phyloP scores from a whole-genome alignment of 1,140 invertebrate species.

The Cotesia chilonis region DNA sequence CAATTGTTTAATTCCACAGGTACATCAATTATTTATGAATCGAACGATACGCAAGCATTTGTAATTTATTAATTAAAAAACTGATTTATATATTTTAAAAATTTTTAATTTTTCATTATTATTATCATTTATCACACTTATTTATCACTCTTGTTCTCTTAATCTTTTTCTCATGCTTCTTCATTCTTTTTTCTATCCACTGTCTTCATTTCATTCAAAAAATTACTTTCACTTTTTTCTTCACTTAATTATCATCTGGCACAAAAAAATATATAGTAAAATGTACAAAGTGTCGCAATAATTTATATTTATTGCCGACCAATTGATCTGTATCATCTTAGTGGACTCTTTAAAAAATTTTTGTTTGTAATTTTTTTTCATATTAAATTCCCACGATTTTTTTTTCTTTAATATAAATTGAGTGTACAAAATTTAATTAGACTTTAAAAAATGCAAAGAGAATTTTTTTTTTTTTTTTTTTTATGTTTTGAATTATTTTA shows the following conservation, averaged over 20 bases:
- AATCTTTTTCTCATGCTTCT: conserved; percentile 7
- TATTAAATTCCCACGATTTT: conserved; percentile 7
- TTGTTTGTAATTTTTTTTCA: background rate
- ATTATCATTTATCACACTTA: conserved; percentile 26
- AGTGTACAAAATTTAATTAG: conserved; percentile 30
- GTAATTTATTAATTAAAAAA: conserved; percentile 32
- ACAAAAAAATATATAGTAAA: conserved; percentile 39
- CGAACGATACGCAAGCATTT: conserved; percentile 37
- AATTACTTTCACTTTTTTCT: conserved; percentile 4
- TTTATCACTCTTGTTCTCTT: conserved; percentile 1
- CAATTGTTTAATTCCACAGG: conserved; percentile 37
- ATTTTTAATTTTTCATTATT: background rate
- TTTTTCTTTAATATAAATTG: conserved; percentile 27
- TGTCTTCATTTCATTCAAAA: conserved; percentile 15
- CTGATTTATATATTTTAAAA: conserved; percentile 13
- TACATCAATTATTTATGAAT: conserved; percentile 35
- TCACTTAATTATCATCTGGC: conserved; percentile 30
- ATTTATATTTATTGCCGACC: conserved; percentile 18
- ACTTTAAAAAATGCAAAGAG: conserved; percentile 29
- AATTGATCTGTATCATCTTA: conserved; percentile 9
- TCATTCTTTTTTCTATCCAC: conserved; percentile 16
- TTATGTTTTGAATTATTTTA: conserved; percentile 10
- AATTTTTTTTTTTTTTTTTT: conserved; percentile 33
- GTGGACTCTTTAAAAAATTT: conserved; percentile 14
- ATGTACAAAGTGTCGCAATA: conserved; percentile 29